phyloP scores from a whole-genome alignment of 2,113 vertebrate genomes.

The Canis aureus region DNA sequence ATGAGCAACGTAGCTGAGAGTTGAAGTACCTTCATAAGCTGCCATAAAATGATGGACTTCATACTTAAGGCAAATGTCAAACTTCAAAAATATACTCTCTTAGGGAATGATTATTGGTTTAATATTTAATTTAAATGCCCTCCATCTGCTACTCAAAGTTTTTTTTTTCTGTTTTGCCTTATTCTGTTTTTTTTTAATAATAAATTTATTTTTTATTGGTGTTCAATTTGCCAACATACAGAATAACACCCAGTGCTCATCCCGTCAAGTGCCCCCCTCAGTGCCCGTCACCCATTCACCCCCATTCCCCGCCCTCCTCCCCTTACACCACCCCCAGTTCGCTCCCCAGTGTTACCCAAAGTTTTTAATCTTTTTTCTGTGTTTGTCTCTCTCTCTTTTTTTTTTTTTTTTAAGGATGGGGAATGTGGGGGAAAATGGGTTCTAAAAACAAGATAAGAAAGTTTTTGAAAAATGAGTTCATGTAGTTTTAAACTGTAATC shows the following conservation, averaged over 20 bases:
- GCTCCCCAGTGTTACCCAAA: not conserved
- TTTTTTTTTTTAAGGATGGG: not conserved
- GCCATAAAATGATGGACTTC: not conserved
- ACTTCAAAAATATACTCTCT: not conserved
- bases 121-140: not conserved
- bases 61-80: not conserved
- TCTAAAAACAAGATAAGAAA: slow-evolving; percentile 64
- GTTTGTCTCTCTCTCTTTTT: not conserved
- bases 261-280: no score
- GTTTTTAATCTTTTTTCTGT: not conserved
- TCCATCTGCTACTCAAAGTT: not conserved
- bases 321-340: no score
- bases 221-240: no score
- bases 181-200: not conserved
- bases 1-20: not conserved
- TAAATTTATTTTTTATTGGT: no score
- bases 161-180: not conserved
- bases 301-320: no score
- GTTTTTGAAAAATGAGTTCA: slow-evolving; percentile 42
- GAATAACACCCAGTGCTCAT: no score
- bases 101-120: slow-evolving; percentile 13
- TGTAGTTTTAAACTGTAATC: slow-evolving; percentile 60
- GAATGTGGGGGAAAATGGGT: not conserved
- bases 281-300: no score
- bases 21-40: not conserved